phyloP scores from a whole-genome alignment of 2,797 vertebrate genomes.

The Balearica regulorum region DNA sequence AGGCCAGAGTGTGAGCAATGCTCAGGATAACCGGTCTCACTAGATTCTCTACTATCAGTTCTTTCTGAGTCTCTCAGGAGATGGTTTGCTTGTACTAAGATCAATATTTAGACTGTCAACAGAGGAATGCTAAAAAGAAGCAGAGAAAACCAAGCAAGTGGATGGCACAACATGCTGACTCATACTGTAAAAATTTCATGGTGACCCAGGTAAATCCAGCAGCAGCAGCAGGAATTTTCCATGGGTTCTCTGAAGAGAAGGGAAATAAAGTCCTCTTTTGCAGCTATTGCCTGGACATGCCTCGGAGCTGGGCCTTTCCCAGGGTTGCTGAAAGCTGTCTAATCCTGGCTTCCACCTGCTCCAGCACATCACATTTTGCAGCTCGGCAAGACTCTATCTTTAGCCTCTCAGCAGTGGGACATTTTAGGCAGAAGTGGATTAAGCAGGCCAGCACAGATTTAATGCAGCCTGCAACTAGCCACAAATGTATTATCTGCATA shows the following conservation, averaged over 20 bases:
- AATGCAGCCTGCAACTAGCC: not conserved
- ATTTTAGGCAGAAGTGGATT: slow-evolving; percentile 21
- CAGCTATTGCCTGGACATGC: not conserved
- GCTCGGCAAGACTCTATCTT: slow-evolving; percentile 15
- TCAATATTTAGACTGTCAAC: not conserved
- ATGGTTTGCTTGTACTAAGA: not conserved
- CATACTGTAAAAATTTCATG: not conserved
- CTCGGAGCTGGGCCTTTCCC: not conserved
- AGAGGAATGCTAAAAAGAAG: not conserved
- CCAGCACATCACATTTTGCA: not conserved
- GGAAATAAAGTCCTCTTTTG: not conserved
- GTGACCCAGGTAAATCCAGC: not conserved
- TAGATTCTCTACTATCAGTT: not conserved
- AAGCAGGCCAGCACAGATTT: not conserved
- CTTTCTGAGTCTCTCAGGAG: not conserved
- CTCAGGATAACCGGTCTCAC: not conserved
- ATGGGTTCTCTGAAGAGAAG: not conserved
- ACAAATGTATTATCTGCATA: not conserved
- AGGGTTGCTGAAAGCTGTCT: not conserved
- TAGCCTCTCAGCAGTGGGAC: not conserved
- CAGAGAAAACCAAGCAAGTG: not conserved
- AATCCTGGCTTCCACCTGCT: slow-evolving; percentile 20
- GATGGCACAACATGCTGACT: not conserved
- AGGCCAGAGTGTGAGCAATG: not conserved
- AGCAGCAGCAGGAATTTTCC: not conserved